These are phyloP conservation scores for Ctenosaura bakeri DNA, from an alignment of 2,797 vertebrate species.

Conservation along the genomic window DNA sequence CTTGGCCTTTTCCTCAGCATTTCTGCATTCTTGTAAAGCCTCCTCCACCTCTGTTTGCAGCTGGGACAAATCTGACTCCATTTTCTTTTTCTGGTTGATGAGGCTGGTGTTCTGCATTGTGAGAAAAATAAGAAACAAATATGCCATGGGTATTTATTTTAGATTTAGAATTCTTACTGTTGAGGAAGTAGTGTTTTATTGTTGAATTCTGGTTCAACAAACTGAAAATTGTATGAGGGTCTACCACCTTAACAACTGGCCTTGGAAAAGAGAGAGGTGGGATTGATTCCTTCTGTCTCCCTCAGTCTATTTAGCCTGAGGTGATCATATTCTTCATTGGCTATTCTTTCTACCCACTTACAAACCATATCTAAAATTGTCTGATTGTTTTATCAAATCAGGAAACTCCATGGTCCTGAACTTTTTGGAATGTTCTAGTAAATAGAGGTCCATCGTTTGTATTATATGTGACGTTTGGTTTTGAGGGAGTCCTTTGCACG, in stretches of 20 bases:
- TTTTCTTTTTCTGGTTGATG: constrained; percentile 96
- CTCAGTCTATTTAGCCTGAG: background rate
- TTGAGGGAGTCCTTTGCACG: background rate
- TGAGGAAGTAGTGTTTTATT: background rate
- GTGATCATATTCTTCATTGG: background rate
- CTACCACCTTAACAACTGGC: background rate
- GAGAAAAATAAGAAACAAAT: background rate
- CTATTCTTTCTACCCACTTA: background rate
- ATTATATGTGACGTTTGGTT: background rate
- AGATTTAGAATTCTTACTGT: background rate
- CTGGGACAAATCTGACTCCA: constrained; percentile 87
- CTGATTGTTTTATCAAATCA: background rate
- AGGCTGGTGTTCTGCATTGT: constrained; percentile 88
- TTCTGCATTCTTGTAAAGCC: constrained; percentile 89
- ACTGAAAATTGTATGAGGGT: background rate
- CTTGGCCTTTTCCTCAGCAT: constrained; percentile 96
- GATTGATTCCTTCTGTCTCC: too few species aligned
- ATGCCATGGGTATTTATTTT: background rate
- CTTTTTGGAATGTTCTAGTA: background rate
- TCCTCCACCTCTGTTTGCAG: constrained; percentile 92
- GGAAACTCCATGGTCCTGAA: too few species aligned
- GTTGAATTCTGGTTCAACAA: background rate
- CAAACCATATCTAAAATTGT: background rate
- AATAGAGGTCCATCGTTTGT: background rate
- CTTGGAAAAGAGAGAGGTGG: background rate